A percentile compares a stretch with the other conserved stretches of the same genome.
phyloP scores from a whole-genome alignment of 2,888 invertebrate genomes.

The Branchellion lobata region DNA sequence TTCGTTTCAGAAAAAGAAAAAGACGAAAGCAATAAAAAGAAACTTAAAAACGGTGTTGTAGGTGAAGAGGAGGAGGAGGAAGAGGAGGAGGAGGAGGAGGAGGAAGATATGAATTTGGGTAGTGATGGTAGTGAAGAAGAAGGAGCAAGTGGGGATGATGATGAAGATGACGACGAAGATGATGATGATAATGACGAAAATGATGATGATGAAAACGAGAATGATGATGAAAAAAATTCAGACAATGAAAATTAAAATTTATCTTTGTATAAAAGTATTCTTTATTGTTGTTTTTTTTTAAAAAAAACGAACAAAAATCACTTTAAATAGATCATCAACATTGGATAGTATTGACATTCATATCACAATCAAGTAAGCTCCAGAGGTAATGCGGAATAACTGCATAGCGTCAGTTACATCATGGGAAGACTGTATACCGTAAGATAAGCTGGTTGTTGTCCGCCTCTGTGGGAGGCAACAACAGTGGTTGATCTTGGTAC shows the following conservation, averaged over 20 bases:
- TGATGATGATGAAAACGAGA: neutral
- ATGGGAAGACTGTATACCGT: too few relatives aligned
- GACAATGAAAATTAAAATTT: neutral
- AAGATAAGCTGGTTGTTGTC: too few relatives aligned
- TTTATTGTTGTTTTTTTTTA: too few relatives aligned
- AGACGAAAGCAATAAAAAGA: neutral
- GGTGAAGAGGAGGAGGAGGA: neutral
- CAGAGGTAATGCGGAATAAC: too few relatives aligned
- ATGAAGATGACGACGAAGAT: constrained; percentile 10
- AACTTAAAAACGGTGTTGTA: neutral
- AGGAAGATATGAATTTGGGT: neutral
- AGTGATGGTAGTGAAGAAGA: neutral
- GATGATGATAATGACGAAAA: constrained; percentile 1
- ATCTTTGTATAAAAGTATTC: too few relatives aligned
- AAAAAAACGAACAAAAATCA: too few relatives aligned
- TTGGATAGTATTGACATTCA: too few relatives aligned
- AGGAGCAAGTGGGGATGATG: neutral
- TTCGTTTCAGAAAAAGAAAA: constrained; percentile 21
- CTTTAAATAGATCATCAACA: too few relatives aligned
- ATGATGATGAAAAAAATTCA: neutral
- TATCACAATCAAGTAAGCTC: too few relatives aligned
- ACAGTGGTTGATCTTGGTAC: too few relatives aligned
- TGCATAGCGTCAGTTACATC: too few relatives aligned
- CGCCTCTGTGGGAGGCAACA: too few relatives aligned
- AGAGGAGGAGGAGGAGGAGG: neutral